Evolutionary conservation across 2,797 vertebrate genomes (phyloP), one percentile per base, ranked within the genome.

Genomic region (Menidia menidia): DNA sequence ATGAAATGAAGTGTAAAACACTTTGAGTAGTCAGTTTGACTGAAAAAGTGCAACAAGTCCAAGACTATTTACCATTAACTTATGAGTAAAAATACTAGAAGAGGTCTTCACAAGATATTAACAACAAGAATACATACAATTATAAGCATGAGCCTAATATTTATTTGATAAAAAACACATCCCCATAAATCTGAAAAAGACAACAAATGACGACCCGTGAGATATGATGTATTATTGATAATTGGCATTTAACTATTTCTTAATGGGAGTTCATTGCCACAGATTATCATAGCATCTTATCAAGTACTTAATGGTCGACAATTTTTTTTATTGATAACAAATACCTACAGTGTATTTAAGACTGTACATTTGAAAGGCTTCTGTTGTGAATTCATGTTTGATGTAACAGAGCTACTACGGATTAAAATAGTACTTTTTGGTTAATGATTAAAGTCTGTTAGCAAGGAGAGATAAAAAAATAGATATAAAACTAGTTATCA

Each of bases 311-410:
- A 48, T 9, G 18, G 1, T 7, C 15, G 2, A 9, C 7, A n/a
- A 19, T 7, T 48, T 19, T 9, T 48, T 39, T 51, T 19, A 55
- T 56, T 55, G 2, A 63, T 48, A 44, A 55, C 33, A 74, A 1
- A 53, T 63, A 62, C 61, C 58, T 69, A 80, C 73, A 80, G 4
- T 70, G 72, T 80, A 16, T 60, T 54, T 10, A 39, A 39, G 5
- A 7, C 35, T 39, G 35, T 39, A 30, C 0, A 16, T 12, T 30
- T 51, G 19, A 48, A 19, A 39, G 4, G 44, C 25, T 32, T 64
- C 6, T 54, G 35, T 6, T 2, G 62, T 47, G 4, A 14, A 58
- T 10, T 54, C 6, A 31, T 39, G 35, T 39, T 39, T 39, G 35
- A 39, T 39, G 35, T 10, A 39, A 10, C 35, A 39, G 4, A 39